phyloP scores from a whole-genome alignment of 2,888 invertebrate species.

The Drosophila parthenogenetica region DNA sequence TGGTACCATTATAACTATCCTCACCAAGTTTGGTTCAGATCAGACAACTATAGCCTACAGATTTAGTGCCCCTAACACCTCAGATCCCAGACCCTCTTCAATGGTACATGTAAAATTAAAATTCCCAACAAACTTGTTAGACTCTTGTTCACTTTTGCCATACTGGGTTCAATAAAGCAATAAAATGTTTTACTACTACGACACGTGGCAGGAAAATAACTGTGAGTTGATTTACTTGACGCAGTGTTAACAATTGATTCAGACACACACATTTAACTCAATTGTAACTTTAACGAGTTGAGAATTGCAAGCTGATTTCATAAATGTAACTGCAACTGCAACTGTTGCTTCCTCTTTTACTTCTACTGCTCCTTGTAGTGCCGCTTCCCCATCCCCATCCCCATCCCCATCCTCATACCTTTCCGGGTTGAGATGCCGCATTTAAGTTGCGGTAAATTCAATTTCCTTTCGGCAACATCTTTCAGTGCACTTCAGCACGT shows the following conservation, averaged over 20 bases:
- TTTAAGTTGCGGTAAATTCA: conserved; percentile 62
- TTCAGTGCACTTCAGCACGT: conserved; percentile 70
- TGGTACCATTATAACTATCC: too few relatives aligned
- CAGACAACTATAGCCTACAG: too few relatives aligned
- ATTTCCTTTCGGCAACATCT: conserved; percentile 59
- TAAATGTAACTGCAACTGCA: conserved; percentile 12
- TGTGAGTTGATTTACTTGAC: conserved; percentile 8
- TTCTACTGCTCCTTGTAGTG: neutral
- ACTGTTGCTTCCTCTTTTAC: conserved; percentile 10
- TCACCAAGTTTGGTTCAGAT: too few relatives aligned
- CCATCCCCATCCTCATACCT: neutral
- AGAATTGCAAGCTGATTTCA: conserved; percentile 47
- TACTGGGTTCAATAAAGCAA: conserved; percentile 24
- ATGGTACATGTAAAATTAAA: too few relatives aligned
- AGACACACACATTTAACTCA: conserved; percentile 31
- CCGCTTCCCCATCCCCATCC: neutral
- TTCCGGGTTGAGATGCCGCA: neutral
- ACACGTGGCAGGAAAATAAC: conserved; percentile 39
- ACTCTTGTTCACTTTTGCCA: neutral
- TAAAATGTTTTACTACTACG: conserved; percentile 31
- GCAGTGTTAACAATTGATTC: conserved; percentile 23
- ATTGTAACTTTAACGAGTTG: conserved; percentile 54
- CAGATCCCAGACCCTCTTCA: too few relatives aligned
- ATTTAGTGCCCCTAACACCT: too few relatives aligned
- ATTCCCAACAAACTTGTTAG: neutral